Conservation (phyloP, 2,113 vertebrate species). For the Ptychochromis oligacanthus region DNA sequence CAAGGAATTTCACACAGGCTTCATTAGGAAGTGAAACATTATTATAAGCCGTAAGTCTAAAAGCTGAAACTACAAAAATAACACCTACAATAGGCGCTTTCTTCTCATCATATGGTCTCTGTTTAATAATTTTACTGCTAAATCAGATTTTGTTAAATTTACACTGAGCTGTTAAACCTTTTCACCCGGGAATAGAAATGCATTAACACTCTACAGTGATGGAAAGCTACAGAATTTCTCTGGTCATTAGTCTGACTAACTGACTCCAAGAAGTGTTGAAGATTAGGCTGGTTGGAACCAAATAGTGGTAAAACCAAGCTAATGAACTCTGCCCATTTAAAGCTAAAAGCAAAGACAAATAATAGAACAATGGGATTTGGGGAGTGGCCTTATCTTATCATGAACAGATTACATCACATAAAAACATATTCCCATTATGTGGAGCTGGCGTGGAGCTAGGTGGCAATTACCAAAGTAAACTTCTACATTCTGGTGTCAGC, state of each 20-base stretch:
- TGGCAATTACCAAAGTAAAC: not conserved
- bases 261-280: not conserved
- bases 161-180: not conserved
- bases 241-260: not conserved
- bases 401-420: not conserved
- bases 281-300: not conserved
- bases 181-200: not conserved
- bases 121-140: not conserved
- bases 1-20: not conserved
- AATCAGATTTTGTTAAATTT: not conserved
- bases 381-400: not conserved
- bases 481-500: not conserved
- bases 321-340: not conserved
- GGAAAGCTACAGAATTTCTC: conserved; percentile 1
- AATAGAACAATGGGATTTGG: not conserved
- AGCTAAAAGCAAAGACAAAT: not conserved
- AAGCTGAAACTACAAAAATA: not conserved
- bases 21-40: not conserved
- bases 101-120: not conserved
- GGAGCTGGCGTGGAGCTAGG: not conserved
- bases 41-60: not conserved
- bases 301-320: not conserved
- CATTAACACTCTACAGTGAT: not conserved
- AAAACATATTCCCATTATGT: not conserved
- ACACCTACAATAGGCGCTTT: not conserved